These are phyloP conservation scores for Hucho hucho DNA, from an alignment of 2,113 vertebrate species.

Conservation along the genomic window DNA sequence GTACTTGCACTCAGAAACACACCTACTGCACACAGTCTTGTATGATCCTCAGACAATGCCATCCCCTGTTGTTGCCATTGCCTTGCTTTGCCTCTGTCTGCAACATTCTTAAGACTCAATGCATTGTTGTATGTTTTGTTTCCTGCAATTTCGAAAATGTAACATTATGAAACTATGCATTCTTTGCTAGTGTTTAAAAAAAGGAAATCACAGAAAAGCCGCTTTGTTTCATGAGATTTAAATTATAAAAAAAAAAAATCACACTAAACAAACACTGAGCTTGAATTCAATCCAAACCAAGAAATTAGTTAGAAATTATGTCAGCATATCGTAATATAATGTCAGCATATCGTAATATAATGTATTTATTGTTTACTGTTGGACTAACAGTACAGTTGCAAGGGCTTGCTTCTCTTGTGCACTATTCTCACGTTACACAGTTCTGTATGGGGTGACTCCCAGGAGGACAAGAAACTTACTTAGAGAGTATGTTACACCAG, in stretches of 20 bases:
- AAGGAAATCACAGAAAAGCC: slow-evolving; percentile 7
- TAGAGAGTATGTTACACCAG: background rate
- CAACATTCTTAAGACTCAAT: slow-evolving; percentile 35
- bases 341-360: background rate
- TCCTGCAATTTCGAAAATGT: slow-evolving; percentile 56
- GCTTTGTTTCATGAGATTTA: slow-evolving; percentile 46
- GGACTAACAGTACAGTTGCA: background rate
- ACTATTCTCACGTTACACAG: background rate
- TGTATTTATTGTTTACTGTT: background rate
- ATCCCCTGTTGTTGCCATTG: slow-evolving; percentile 51
- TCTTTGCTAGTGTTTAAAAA: slow-evolving; percentile 34
- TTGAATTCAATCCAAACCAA: slow-evolving; percentile 50
- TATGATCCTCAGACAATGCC: slow-evolving; percentile 62
- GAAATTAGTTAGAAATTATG: slow-evolving; percentile 20
- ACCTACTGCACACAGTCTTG: slow-evolving; percentile 13
- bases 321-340: background rate
- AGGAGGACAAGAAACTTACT: background rate
- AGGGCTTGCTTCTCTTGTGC: background rate
- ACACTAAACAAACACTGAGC: slow-evolving; percentile 37
- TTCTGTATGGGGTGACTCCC: background rate
- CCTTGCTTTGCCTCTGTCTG: slow-evolving; percentile 43
- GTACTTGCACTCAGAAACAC: slow-evolving; percentile 40
- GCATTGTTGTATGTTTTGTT: slow-evolving; percentile 60
- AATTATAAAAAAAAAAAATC: slow-evolving; percentile 42
- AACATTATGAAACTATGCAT: slow-evolving; percentile 52